Conservation (phyloP, 2,113 vertebrate species). For the Pelusios castaneus region DNA sequence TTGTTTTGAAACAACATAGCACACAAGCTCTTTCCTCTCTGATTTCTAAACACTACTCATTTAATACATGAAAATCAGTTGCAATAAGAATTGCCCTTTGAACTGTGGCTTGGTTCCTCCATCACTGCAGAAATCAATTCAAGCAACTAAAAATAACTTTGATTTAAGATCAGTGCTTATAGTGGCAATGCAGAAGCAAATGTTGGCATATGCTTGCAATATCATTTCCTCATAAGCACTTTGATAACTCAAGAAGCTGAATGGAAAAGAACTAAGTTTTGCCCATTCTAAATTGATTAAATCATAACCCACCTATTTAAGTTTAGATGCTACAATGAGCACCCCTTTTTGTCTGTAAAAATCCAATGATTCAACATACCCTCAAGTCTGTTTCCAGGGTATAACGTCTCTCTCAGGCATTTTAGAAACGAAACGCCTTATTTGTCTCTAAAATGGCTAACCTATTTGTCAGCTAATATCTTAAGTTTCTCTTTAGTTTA, state of each 20-base stretch:
- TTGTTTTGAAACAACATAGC: background rate
- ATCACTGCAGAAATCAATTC: conserved; percentile 9
- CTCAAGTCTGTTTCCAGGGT: background rate
- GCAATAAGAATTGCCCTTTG: background rate
- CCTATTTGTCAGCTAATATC: background rate
- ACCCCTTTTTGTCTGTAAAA: conserved; percentile 3
- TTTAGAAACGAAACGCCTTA: background rate
- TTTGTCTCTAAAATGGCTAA: background rate
- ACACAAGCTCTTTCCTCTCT: background rate
- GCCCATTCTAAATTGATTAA: conserved; percentile 19
- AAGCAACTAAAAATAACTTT: background rate
- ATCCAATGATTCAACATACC: background rate
- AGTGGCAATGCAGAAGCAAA: background rate
- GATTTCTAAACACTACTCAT: background rate
- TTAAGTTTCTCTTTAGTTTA: background rate
- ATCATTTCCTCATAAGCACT: background rate
- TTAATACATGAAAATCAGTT: background rate
- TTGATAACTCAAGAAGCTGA: conserved; percentile 1
- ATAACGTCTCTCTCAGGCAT: conserved; percentile 11
- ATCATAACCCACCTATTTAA: background rate
- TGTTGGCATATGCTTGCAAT: background rate
- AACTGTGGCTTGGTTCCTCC: background rate
- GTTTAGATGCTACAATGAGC: conserved; percentile 22
- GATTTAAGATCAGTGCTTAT: background rate
- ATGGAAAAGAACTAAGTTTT: background rate